phyloP scores from a whole-genome alignment of 1,140 invertebrate species.

The Monomorium pharaonis region DNA sequence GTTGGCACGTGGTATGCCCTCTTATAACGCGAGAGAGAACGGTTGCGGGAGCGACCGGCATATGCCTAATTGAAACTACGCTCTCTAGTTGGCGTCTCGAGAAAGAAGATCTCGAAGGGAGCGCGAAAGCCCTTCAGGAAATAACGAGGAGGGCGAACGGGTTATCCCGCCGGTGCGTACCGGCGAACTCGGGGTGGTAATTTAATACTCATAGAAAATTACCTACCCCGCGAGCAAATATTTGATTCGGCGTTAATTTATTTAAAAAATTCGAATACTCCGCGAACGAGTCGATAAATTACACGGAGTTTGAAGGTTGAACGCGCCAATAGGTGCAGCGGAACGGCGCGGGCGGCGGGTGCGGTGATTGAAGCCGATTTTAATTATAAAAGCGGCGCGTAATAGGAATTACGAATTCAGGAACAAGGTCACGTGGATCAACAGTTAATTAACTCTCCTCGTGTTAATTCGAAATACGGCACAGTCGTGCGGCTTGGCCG shows the following conservation, averaged over 20 bases:
- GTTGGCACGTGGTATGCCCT: constrained; percentile 1
- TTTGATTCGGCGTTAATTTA: constrained; percentile 54
- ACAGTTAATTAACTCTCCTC: constrained; percentile 62
- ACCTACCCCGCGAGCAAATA: constrained; percentile 27
- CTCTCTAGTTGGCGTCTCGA: background rate
- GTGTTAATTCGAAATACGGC: constrained; percentile 57
- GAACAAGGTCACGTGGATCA: constrained; percentile 59
- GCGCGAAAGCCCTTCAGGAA: background rate
- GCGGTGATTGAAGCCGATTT: constrained; percentile 38
- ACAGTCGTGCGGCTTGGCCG: constrained; percentile 3
- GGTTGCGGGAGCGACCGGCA: background rate
- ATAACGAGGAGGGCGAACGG: background rate
- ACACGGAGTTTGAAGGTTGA: constrained; percentile 35
- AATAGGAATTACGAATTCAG: constrained; percentile 65
- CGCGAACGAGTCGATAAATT: constrained; percentile 23
- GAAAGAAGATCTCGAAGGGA: constrained; percentile 7
- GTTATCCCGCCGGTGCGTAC: background rate
- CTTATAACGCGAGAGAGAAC: background rate
- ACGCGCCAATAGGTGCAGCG: background rate
- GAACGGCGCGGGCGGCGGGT: too few species aligned
- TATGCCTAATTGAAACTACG: background rate
- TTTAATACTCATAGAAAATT: constrained; percentile 57
- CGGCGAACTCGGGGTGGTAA: constrained; percentile 19
- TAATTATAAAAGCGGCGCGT: constrained; percentile 59
- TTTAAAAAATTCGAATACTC: constrained; percentile 41